A percentile compares a stretch with the other conserved stretches of the same genome.
Evolutionary conservation across 2,888 invertebrate species (phyloP).

Genomic region (Rhagonycha fulva): DNA sequence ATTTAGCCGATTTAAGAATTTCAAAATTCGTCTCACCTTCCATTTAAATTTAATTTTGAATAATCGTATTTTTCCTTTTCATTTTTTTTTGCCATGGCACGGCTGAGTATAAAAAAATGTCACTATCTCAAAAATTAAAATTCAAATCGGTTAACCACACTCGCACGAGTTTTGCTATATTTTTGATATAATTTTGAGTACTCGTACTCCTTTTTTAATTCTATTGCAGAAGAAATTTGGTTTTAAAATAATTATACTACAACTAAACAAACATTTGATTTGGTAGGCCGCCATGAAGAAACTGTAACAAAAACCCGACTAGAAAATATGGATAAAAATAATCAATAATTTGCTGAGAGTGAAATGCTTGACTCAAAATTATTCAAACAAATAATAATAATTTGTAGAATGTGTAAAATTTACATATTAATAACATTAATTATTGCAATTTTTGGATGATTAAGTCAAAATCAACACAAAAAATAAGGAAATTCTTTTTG

Average conservation of each 20-base stretch:
- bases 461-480: no score
- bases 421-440: no score
- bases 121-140: background rate
- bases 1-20: background rate
- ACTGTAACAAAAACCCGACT: background rate
- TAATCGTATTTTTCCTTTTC: background rate
- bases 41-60: background rate
- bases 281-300: background rate
- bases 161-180: background rate
- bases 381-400: background rate
- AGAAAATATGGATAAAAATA: background rate
- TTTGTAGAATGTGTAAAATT: no score
- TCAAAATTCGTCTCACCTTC: background rate
- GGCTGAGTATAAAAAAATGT: background rate
- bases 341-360: background rate
- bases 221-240: background rate
- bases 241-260: background rate
- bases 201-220: background rate
- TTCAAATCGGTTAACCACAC: background rate
- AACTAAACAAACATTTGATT: background rate
- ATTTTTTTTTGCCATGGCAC: background rate
- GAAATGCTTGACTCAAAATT: background rate
- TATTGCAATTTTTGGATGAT: no score
- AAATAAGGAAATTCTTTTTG: no score
- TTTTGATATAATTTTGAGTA: background rate